Percentiles rank a stretch among this genome's conserved stretches.
Conservation (phyloP, 2,888 invertebrate species). For the Euspilapteryx auroguttella region DNA sequence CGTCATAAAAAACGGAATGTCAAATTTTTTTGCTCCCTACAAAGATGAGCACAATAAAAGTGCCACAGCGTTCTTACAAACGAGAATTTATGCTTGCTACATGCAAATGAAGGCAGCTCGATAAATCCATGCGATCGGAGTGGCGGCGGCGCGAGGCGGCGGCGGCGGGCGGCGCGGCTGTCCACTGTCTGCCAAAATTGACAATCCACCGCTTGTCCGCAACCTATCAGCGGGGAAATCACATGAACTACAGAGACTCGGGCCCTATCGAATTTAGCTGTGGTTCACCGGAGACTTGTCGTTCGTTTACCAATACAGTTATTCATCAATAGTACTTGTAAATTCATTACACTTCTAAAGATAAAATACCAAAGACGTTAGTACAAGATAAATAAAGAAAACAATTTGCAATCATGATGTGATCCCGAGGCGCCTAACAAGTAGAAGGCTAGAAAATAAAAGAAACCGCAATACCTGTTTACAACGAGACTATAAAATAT, state of each 20-base stretch:
- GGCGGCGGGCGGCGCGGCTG: constrained; percentile 19
- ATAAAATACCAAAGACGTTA: too few relatives aligned
- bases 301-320: too few relatives aligned
- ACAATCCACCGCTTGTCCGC: constrained; percentile 6
- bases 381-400: too few relatives aligned
- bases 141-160: background rate
- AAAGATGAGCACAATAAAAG: constrained; percentile 53
- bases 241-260: background rate
- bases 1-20: constrained; percentile 27
- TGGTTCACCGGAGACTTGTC: too few relatives aligned
- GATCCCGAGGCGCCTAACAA: too few relatives aligned
- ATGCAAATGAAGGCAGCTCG: constrained; percentile 45
- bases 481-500: too few relatives aligned
- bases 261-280: too few relatives aligned
- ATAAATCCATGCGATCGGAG: constrained; percentile 8
- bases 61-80: constrained; percentile 53
- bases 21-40: constrained; percentile 37
- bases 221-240: constrained; percentile 7
- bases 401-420: too few relatives aligned
- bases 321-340: too few relatives aligned
- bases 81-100: constrained; percentile 54
- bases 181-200: constrained; percentile 9
- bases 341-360: too few relatives aligned
- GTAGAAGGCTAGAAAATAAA: too few relatives aligned
- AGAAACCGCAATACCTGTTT: too few relatives aligned